A percentile compares a stretch with the other conserved stretches of the same genome.
Conservation (phyloP, 1,140 invertebrate genomes). For the Samia ricini region DNA sequence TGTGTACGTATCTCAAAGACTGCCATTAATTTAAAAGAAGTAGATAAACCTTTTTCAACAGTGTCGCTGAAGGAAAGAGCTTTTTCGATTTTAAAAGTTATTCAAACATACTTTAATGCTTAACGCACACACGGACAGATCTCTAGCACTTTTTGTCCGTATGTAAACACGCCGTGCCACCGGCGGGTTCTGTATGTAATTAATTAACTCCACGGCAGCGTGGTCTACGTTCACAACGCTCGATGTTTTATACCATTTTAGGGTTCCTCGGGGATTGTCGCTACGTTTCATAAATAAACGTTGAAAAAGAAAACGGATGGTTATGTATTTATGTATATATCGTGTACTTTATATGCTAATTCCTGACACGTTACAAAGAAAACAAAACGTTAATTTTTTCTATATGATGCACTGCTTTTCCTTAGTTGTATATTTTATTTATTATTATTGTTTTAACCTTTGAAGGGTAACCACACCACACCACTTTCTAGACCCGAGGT, state of each 20-base stretch:
- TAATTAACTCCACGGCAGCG: conserved; percentile 21
- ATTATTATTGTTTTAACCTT: no score
- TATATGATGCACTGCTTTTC: no score
- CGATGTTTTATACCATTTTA: conserved; percentile 21
- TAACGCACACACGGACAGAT: background rate
- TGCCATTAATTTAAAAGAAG: no score
- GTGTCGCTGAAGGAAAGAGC: background rate
- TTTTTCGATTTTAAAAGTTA: background rate
- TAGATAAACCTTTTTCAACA: background rate
- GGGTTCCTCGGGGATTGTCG: conserved; percentile 12
- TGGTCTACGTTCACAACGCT: conserved; percentile 10
- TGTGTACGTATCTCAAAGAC: no score
- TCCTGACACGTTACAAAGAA: no score
- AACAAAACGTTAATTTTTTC: no score
- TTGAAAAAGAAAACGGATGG: background rate
- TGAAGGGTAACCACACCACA: no score
- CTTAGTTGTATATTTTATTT: no score
- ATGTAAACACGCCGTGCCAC: conserved; percentile 18
- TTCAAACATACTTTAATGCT: background rate
- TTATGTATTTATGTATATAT: background rate
- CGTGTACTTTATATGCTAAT: background rate
- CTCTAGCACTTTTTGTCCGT: conserved; percentile 17
- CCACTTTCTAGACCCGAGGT: no score
- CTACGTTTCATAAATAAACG: background rate
- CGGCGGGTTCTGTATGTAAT: conserved; percentile 22